phyloP scores from a whole-genome alignment of 2,888 invertebrate genomes.

The Rosalia funebris region DNA sequence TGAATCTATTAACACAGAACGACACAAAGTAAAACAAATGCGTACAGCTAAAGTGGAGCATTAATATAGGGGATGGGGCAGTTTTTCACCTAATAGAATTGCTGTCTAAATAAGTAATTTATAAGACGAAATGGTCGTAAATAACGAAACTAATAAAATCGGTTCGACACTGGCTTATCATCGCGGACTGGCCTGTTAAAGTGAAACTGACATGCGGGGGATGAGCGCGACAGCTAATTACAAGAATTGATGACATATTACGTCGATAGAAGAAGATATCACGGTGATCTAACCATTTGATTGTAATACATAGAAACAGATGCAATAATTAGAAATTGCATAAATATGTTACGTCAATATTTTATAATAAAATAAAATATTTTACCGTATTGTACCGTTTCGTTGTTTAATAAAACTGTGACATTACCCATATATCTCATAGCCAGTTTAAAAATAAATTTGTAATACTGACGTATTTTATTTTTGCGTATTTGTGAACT shows the following conservation, averaged over 20 bases:
- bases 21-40: constrained; percentile 2
- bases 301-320: too few species aligned
- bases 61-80: neutral
- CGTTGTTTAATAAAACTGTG: too few species aligned
- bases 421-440: too few species aligned
- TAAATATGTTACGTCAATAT: too few species aligned
- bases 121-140: neutral
- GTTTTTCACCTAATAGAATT: constrained; percentile 2
- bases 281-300: too few species aligned
- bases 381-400: too few species aligned
- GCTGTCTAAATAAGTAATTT: constrained; percentile 4
- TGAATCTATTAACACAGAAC: neutral
- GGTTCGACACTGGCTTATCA: neutral
- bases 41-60: neutral
- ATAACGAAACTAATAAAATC: neutral
- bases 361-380: too few species aligned
- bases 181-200: neutral
- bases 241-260: neutral
- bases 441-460: too few species aligned
- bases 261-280: too few species aligned
- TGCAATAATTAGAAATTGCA: too few species aligned
- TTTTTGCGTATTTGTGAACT: too few species aligned
- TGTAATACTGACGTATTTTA: too few species aligned
- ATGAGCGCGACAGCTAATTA: neutral
- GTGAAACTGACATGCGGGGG: neutral